Conservation (phyloP, 2,113 vertebrate genomes). For the Tonatia bakeri region DNA sequence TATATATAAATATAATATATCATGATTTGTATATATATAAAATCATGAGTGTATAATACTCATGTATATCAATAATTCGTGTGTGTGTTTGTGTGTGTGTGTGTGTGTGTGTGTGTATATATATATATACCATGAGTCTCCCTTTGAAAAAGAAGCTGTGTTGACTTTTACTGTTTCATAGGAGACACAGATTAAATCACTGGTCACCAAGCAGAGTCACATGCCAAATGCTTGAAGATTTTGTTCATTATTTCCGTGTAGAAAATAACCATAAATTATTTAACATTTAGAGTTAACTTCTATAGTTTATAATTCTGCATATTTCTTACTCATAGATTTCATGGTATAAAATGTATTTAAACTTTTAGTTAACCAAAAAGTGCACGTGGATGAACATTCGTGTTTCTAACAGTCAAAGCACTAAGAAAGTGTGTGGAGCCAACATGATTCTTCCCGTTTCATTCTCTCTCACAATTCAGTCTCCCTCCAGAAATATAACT, state of each 20-base stretch:
- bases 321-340: neutral
- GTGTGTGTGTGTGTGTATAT: too few relatives aligned
- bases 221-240: neutral
- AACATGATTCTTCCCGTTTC: neutral
- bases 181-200: neutral
- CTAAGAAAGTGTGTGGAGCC: neutral
- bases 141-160: neutral
- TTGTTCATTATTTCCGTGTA: neutral
- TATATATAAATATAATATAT: too few relatives aligned
- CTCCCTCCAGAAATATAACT: neutral
- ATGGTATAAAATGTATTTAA: neutral
- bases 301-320: neutral
- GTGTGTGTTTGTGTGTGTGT: too few relatives aligned
- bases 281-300: neutral
- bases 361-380: neutral
- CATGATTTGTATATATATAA: too few relatives aligned
- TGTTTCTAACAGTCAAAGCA: neutral
- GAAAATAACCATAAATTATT: neutral
- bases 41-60: too few relatives aligned
- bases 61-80: too few relatives aligned
- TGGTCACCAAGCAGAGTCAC: neutral
- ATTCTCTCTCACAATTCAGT: neutral
- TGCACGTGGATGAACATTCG: neutral
- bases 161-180: neutral
- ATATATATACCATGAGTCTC: neutral